Evolutionary conservation across 2,113 vertebrate genomes (phyloP).

Genomic region (Varanus komodoensis): DNA sequence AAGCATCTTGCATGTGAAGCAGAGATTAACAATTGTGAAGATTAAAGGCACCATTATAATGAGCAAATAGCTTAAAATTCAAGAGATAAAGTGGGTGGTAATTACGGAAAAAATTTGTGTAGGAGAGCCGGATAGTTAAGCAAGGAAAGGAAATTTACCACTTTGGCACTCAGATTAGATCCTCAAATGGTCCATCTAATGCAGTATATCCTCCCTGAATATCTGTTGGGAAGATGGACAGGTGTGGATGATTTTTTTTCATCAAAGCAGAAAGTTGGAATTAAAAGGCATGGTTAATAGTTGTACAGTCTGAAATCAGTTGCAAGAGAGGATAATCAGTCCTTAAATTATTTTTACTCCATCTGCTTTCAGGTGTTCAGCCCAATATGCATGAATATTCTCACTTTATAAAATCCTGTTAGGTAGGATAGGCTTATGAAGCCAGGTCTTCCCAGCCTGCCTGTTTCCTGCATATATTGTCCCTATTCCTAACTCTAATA

Average conservation of each 20-base stretch:
- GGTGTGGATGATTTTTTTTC: not conserved
- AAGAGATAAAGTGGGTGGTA: not conserved
- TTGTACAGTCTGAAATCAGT: not conserved
- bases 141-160: not conserved
- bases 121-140: not conserved
- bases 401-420: too few species aligned
- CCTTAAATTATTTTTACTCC: not conserved
- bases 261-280: not conserved
- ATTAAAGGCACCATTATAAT: constrained; percentile 15
- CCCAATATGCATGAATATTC: too few species aligned
- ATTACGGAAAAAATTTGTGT: not conserved
- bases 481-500: too few species aligned
- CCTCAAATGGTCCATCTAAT: not conserved
- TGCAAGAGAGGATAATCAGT: not conserved
- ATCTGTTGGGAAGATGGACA: not conserved
- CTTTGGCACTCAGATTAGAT: not conserved
- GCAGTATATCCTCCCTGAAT: not conserved
- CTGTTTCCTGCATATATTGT: too few species aligned
- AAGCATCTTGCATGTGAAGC: not conserved
- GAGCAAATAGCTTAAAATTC: not conserved
- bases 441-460: too few species aligned
- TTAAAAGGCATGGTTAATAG: not conserved
- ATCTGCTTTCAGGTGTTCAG: not conserved
- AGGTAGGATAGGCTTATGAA: too few species aligned
- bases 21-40: not conserved